phyloP scores from a whole-genome alignment of 1,140 invertebrate genomes.

The Oncopeltus fasciatus region DNA sequence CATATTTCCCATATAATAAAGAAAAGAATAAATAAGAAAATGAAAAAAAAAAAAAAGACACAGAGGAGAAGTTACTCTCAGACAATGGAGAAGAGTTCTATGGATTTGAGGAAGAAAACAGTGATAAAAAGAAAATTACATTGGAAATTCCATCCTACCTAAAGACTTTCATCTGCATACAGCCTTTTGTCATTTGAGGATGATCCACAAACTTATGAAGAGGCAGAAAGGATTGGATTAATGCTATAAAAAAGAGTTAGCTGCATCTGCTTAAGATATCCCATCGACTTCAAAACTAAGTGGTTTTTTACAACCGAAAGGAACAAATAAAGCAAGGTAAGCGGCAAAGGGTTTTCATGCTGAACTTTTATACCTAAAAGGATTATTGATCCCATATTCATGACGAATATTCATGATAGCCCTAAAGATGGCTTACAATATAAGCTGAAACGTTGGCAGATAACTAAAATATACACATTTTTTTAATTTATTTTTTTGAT shows the following conservation, averaged over 20 bases:
- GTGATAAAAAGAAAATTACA: background rate
- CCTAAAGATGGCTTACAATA: too few species aligned
- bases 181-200: background rate
- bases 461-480: too few species aligned
- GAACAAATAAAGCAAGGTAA: background rate
- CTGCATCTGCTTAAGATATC: background rate
- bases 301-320: background rate
- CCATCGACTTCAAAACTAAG: background rate
- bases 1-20: background rate
- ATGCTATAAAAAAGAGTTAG: background rate
- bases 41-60: too few species aligned
- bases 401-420: too few species aligned
- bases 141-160: background rate
- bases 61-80: background rate
- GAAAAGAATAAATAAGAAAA: background rate
- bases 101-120: too few species aligned
- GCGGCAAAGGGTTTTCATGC: background rate
- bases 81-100: background rate
- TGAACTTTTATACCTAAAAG: too few species aligned
- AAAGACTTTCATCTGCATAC: background rate
- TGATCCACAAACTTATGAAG: background rate
- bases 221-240: background rate
- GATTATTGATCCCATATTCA: too few species aligned
- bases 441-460: too few species aligned
- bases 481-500: too few species aligned